phyloP scores from a whole-genome alignment of 1,140 invertebrate genomes.

The Oncopodura yosiiana region DNA sequence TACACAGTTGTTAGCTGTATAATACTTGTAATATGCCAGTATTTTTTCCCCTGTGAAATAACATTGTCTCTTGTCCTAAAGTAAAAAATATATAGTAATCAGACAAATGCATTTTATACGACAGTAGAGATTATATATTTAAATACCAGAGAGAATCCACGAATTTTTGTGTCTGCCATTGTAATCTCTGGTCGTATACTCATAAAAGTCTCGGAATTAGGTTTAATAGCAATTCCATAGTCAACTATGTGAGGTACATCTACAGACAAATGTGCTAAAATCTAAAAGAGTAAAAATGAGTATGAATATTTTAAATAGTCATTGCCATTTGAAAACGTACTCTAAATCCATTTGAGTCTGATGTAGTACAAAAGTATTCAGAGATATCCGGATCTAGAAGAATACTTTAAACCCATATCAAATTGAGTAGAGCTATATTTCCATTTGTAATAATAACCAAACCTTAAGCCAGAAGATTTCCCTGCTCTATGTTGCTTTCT shows the following conservation, averaged over 20 bases:
- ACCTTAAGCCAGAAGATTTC: slow-evolving; percentile 13
- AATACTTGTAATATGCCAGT: slow-evolving; percentile 26
- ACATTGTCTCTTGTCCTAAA: slow-evolving; percentile 27
- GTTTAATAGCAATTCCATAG: slow-evolving; percentile 26
- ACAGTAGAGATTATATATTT: neutral
- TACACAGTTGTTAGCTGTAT: slow-evolving; percentile 29
- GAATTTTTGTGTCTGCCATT: slow-evolving; percentile 22
- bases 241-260: slow-evolving; percentile 30
- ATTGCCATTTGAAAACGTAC: slow-evolving; percentile 12
- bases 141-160: slow-evolving; percentile 22
- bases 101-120: neutral
- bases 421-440: too few relatives aligned
- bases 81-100: neutral
- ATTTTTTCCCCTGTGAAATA: slow-evolving; percentile 26
- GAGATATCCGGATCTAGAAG: slow-evolving; percentile 27
- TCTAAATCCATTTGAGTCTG: slow-evolving; percentile 30
- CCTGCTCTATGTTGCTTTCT: slow-evolving; percentile 11
- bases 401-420: too few relatives aligned
- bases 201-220: slow-evolving; percentile 28
- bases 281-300: slow-evolving; percentile 3
- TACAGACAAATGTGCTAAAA: slow-evolving; percentile 23
- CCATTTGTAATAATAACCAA: too few relatives aligned
- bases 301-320: neutral
- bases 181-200: slow-evolving; percentile 28
- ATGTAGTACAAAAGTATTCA: slow-evolving; percentile 33